phyloP scores from a whole-genome alignment of 2,113 vertebrate genomes.

The Peromyscus leucopus region DNA sequence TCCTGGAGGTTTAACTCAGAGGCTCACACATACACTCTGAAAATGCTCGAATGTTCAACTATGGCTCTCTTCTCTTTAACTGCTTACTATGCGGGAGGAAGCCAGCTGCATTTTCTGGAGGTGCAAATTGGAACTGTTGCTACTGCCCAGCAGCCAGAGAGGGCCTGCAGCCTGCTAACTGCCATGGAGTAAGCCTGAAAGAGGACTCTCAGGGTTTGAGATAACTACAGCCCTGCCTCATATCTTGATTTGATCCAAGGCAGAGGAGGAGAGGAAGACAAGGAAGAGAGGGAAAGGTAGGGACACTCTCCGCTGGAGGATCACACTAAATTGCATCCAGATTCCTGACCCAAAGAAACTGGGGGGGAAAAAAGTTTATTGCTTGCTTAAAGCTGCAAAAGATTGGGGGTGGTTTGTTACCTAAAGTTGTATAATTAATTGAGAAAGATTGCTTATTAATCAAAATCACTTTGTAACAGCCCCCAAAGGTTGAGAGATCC shows the following conservation, averaged over 20 bases:
- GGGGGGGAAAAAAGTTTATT: neutral
- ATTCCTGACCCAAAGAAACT: neutral
- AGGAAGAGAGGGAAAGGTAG: neutral
- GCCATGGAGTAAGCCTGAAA: neutral
- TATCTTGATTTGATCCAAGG: neutral
- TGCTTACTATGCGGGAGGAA: neutral
- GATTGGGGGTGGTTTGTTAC: constrained; percentile 37
- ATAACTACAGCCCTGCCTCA: neutral
- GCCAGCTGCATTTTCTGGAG: neutral
- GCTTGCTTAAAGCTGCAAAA: neutral
- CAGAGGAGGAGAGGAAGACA: neutral
- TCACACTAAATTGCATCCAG: neutral
- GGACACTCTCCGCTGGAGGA: neutral
- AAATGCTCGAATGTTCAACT: neutral
- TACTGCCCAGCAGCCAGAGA: neutral
- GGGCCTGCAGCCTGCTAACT: neutral
- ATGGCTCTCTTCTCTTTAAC: neutral
- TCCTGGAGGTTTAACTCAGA: neutral
- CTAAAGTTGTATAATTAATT: constrained; percentile 28
- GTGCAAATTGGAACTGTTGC: neutral
- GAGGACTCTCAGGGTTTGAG: neutral
- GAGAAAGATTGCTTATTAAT: constrained; percentile 11
- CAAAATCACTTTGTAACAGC: neutral
- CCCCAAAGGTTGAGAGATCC: neutral
- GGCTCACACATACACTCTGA: neutral